These are phyloP conservation scores for Limosa lapponica DNA, from an alignment of 2,797 vertebrate genomes.

Conservation along the genomic window DNA sequence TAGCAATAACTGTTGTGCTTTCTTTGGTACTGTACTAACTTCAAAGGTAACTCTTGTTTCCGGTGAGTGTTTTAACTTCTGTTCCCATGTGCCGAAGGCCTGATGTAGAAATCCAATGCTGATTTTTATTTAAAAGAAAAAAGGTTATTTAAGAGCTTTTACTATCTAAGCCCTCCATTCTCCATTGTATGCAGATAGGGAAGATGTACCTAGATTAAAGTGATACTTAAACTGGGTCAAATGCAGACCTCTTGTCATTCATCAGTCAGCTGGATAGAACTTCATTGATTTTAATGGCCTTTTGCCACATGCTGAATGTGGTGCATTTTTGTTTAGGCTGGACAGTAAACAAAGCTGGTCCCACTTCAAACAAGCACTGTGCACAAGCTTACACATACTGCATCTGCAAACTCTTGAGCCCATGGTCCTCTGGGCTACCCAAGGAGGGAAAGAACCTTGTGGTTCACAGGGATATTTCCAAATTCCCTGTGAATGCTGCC, in stretches of 20 bases:
- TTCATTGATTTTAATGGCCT: neutral
- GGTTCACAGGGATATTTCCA: neutral
- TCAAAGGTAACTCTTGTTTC: neutral
- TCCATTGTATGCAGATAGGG: neutral
- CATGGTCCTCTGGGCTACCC: neutral
- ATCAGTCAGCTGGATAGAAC: neutral
- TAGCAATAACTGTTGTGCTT: neutral
- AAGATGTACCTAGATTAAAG: neutral
- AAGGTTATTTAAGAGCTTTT: neutral
- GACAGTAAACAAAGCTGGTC: neutral
- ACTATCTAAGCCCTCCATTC: neutral
- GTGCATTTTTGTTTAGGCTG: neutral
- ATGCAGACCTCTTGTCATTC: neutral
- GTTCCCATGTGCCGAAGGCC: neutral
- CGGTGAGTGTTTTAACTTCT: neutral
- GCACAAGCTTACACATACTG: neutral
- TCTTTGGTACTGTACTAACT: neutral
- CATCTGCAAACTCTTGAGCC: neutral
- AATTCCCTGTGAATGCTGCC: neutral
- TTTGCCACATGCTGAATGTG: neutral
- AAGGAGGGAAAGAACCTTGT: neutral
- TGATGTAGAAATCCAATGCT: neutral
- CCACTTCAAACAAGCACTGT: neutral
- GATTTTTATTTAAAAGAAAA: neutral
- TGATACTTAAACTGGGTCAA: neutral